These are phyloP conservation scores for Cecropterus lyciades DNA, from an alignment of 1,140 invertebrate species.

Conservation along the genomic window DNA sequence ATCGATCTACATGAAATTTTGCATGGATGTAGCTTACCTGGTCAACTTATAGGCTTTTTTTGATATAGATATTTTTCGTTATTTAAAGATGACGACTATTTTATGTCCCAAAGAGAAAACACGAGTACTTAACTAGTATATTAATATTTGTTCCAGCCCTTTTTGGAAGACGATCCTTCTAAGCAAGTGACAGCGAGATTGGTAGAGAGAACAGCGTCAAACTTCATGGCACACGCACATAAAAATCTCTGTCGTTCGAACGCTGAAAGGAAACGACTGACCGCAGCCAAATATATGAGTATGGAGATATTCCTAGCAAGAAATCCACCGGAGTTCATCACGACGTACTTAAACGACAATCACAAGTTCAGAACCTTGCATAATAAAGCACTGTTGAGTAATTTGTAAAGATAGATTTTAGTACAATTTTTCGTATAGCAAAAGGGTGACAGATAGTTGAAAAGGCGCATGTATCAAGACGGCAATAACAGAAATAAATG, in stretches of 20 bases:
- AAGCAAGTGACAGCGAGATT: constrained; percentile 75
- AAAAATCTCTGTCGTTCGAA: constrained; percentile 70
- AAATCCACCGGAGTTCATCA: constrained; percentile 85
- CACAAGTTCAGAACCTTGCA: constrained; percentile 84
- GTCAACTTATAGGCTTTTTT: no score
- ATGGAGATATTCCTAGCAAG: constrained; percentile 83
- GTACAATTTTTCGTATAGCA: no score
- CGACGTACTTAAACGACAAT: constrained; percentile 85
- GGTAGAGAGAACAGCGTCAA: constrained; percentile 73
- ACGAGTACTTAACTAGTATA: no score
- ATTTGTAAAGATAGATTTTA: constrained; percentile 47
- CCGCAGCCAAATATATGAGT: constrained; percentile 83
- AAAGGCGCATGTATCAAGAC: no score
- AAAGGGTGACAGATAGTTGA: no score
- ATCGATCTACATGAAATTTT: no score
- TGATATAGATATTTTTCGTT: no score
- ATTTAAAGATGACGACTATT: no score
- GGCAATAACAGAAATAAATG: no score
- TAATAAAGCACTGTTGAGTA: constrained; percentile 76
- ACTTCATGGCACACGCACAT: constrained; percentile 69
- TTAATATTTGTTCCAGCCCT: constrained; percentile 46
- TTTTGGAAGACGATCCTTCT: constrained; percentile 79
- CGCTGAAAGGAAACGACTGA: constrained; percentile 73
- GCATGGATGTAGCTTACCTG: no score
- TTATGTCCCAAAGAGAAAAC: no score